Evolutionary conservation across 2,888 invertebrate species (phyloP).

Genomic region (Pheosia gnoma): DNA sequence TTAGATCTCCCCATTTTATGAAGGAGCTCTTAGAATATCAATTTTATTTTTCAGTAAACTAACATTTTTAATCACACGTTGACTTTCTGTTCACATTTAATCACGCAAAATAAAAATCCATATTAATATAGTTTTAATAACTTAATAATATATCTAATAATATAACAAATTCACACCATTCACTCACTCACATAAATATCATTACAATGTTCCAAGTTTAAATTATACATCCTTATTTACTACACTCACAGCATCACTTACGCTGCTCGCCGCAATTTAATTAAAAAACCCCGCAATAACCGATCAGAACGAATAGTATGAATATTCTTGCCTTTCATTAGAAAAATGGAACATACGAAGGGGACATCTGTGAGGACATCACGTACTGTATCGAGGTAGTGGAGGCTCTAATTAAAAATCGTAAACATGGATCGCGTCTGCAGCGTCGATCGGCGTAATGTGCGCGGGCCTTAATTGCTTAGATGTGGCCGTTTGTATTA

Average conservation of each 20-base stretch:
- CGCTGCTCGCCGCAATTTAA: not conserved
- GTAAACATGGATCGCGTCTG: conserved; percentile 53
- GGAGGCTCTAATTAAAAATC: conserved; percentile 63
- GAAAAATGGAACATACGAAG: conserved; percentile 29
- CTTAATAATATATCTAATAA: too few species aligned
- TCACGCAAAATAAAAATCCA: too few species aligned
- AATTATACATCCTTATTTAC: not conserved
- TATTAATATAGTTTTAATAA: too few species aligned
- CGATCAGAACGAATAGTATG: conserved; percentile 1
- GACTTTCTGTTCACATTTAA: too few species aligned
- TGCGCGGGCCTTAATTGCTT: conserved; percentile 41
- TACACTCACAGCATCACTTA: conserved; percentile 1
- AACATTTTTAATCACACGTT: too few species aligned
- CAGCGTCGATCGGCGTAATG: conserved; percentile 38
- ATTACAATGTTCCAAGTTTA: not conserved
- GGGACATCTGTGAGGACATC: conserved; percentile 27
- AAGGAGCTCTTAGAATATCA: too few species aligned
- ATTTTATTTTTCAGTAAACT: too few species aligned
- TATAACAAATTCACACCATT: too few species aligned
- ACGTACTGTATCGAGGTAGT: conserved; percentile 35
- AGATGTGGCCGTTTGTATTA: conserved; percentile 17
- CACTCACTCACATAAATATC: too few species aligned
- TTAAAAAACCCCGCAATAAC: conserved; percentile 7
- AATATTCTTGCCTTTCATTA: conserved; percentile 10
- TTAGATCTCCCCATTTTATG: too few species aligned